These are phyloP conservation scores for Oscheius sp. DNA, from an alignment of 1,140 invertebrate genomes.

Conservation along the genomic window DNA sequence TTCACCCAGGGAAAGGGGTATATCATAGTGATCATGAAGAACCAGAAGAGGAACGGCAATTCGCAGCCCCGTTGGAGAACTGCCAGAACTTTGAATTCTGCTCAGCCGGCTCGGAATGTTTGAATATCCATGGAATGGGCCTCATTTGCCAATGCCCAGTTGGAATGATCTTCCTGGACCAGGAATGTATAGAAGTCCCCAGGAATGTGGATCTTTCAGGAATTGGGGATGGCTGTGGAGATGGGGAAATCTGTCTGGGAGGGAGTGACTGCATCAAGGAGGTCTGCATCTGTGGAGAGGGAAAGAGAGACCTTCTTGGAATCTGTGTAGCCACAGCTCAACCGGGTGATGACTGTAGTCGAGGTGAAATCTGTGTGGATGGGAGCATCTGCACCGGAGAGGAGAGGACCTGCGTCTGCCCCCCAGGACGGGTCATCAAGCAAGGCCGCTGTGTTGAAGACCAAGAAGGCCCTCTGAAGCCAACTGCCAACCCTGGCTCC, in stretches of 20 bases:
- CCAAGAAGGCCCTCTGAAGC: not conserved
- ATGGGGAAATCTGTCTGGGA: constrained; percentile 45
- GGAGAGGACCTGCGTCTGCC: constrained; percentile 32
- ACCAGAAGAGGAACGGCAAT: constrained; percentile 34
- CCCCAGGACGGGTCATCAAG: not conserved
- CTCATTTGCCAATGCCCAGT: constrained; percentile 42
- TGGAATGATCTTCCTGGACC: constrained; percentile 33
- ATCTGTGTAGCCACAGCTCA: constrained; percentile 28
- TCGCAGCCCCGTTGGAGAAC: constrained; percentile 36
- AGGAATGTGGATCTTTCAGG: constrained; percentile 26
- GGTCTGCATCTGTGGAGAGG: constrained; percentile 25
- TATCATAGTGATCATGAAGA: constrained; percentile 25
- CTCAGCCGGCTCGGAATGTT: constrained; percentile 38
- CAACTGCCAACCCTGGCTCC: constrained; percentile 18
- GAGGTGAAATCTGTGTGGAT: constrained; percentile 30
- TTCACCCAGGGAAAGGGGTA: not conserved
- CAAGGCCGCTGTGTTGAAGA: constrained; percentile 12
- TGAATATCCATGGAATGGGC: constrained; percentile 36
- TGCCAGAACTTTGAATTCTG: constrained; percentile 36
- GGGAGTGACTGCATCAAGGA: constrained; percentile 41
- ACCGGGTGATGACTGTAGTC: constrained; percentile 36
- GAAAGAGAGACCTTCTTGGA: constrained; percentile 23
- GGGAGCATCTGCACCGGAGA: constrained; percentile 30
- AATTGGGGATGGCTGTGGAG: constrained; percentile 38
- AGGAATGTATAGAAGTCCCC: constrained; percentile 38